phyloP scores from a whole-genome alignment of 2,888 invertebrate species.

The Thecocarcelia acutangulata region DNA sequence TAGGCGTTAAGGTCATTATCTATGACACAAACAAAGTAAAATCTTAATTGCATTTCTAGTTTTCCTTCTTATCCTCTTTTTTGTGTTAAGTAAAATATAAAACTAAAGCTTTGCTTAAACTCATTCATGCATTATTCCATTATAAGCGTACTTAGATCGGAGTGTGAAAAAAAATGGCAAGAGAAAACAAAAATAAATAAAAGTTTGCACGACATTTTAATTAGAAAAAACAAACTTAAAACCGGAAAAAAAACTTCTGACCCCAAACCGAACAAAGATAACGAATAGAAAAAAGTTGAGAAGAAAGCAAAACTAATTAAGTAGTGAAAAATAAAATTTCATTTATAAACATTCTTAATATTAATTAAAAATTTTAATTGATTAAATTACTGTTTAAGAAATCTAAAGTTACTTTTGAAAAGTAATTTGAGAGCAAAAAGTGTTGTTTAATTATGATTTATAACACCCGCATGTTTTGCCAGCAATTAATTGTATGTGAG shows the following conservation, averaged over 20 bases:
- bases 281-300: not conserved
- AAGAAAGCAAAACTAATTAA: constrained; percentile 17
- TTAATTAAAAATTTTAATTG: constrained; percentile 34
- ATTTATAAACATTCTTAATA: not conserved
- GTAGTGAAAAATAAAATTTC: not conserved
- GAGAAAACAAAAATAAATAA: constrained; percentile 6
- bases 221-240: not conserved
- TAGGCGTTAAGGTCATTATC: constrained; percentile 58
- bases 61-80: not conserved
- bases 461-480: constrained; percentile 30
- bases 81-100: constrained; percentile 16
- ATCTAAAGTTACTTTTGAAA: constrained; percentile 19
- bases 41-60: constrained; percentile 41
- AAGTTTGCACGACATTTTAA: constrained; percentile 21
- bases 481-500: not conserved
- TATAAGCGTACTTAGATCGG: not conserved
- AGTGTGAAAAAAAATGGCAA: constrained; percentile 3
- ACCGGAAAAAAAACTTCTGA: constrained; percentile 1
- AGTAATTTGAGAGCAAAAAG: not conserved
- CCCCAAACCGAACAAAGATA: constrained; percentile 13
- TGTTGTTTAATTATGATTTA: not conserved
- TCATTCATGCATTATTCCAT: constrained; percentile 24
- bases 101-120: constrained; percentile 30
- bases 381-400: constrained; percentile 7
- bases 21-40: constrained; percentile 14